phyloP scores from a whole-genome alignment of 2,797 vertebrate species.

The Acanthopagrus latus region DNA sequence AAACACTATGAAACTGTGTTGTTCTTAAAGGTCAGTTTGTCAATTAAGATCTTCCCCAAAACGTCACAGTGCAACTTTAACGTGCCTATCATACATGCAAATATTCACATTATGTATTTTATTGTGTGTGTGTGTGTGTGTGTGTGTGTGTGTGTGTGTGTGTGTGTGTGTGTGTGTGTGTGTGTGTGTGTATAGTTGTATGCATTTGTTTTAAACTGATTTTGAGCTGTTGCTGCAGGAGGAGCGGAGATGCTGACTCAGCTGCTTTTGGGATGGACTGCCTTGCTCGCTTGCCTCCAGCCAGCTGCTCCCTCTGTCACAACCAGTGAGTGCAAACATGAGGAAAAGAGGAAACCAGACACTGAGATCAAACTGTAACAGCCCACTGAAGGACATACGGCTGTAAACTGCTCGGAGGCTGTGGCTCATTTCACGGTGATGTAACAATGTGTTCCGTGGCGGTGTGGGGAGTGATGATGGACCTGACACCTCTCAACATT shows the following conservation, averaged over 20 bases:
- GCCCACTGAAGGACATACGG: too few relatives aligned
- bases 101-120: not conserved
- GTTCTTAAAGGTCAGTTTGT: too few relatives aligned
- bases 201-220: not conserved
- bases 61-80: too few relatives aligned
- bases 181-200: too few relatives aligned
- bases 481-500: too few relatives aligned
- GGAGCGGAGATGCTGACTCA: constrained; percentile 62
- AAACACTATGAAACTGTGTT: too few relatives aligned
- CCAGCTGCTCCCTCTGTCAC: constrained; percentile 28
- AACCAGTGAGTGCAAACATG: constrained; percentile 58
- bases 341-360: not conserved
- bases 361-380: not conserved
- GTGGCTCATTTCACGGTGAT: not conserved
- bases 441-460: too few relatives aligned
- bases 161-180: too few relatives aligned
- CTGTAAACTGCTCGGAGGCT: not conserved
- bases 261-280: constrained; percentile 66
- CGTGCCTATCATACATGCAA: not conserved
- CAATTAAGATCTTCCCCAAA: too few relatives aligned
- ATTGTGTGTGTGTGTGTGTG: not conserved
- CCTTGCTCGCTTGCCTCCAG: constrained; percentile 58
- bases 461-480: too few relatives aligned
- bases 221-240: constrained; percentile 23
- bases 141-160: too few relatives aligned